Evolutionary conservation across 2,113 vertebrate genomes (phyloP).

Genomic region (Triplophysa siluroides): DNA sequence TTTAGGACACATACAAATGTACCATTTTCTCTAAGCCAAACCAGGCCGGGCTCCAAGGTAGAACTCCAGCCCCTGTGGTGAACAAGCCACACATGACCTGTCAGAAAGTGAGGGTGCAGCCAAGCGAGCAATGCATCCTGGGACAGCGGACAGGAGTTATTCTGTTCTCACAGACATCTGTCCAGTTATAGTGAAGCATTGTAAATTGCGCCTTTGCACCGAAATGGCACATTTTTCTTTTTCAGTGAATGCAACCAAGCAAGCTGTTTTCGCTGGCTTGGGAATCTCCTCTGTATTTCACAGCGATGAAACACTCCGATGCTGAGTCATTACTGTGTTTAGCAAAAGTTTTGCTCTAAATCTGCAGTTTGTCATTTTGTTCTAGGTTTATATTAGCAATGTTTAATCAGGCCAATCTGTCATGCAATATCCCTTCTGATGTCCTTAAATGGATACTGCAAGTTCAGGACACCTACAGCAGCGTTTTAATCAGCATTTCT

Average conservation of each 20-base stretch:
- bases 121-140: slow-evolving; percentile 42
- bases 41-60: slow-evolving; percentile 39
- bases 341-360: neutral
- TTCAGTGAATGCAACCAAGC: slow-evolving; percentile 3
- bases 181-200: slow-evolving; percentile 29
- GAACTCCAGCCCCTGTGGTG: slow-evolving; percentile 34
- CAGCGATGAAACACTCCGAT: slow-evolving; percentile 29
- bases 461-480: neutral
- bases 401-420: neutral
- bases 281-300: neutral
- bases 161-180: slow-evolving; percentile 38
- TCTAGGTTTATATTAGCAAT: slow-evolving; percentile 9
- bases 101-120: slow-evolving; percentile 42
- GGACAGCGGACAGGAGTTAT: slow-evolving; percentile 34
- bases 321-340: slow-evolving; percentile 33
- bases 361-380: neutral
- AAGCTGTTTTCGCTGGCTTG: slow-evolving; percentile 21
- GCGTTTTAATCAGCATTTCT: too few relatives aligned
- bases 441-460: neutral
- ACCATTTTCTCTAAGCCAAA: slow-evolving; percentile 42
- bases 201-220: slow-evolving; percentile 20
- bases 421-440: neutral
- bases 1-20: slow-evolving; percentile 46
- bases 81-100: slow-evolving; percentile 50
- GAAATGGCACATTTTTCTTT: slow-evolving; percentile 32